Conservation (phyloP, 2,113 vertebrate genomes). For the Cynopterus brachyotis region DNA sequence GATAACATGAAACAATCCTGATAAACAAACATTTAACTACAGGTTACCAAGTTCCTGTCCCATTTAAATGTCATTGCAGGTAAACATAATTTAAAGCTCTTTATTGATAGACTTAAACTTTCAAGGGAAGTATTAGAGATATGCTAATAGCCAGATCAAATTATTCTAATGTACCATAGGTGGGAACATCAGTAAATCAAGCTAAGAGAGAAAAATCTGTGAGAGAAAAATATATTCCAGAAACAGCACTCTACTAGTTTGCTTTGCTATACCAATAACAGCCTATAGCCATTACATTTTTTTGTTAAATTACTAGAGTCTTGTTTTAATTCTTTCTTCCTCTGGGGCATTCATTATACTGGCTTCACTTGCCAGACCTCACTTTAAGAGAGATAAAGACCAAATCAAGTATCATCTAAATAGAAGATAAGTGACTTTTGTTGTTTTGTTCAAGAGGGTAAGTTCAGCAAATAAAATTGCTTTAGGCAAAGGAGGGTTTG, state of each 20-base stretch:
- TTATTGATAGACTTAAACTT: constrained; percentile 26
- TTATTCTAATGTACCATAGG: constrained; percentile 32
- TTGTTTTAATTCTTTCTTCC: background rate
- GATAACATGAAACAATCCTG: constrained; percentile 23
- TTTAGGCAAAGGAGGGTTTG: background rate
- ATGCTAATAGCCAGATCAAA: constrained; percentile 60
- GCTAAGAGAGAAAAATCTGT: constrained; percentile 55
- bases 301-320: constrained; percentile 3
- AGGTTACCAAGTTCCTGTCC: background rate
- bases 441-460: background rate
- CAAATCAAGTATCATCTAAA: constrained; percentile 1
- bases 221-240: constrained; percentile 64
- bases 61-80: background rate
- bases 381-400: background rate
- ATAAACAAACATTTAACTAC: constrained; percentile 10
- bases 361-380: background rate
- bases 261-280: background rate
- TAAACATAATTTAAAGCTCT: constrained; percentile 58
- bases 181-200: constrained; percentile 56
- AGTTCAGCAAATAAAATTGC: constrained; percentile 12
- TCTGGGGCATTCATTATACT: background rate
- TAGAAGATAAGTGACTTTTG: background rate
- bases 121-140: constrained; percentile 50
- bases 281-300: constrained; percentile 4
- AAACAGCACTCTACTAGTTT: background rate